Conservation (phyloP, 1,140 invertebrate species). For the Drosophila grimshawi region DNA sequence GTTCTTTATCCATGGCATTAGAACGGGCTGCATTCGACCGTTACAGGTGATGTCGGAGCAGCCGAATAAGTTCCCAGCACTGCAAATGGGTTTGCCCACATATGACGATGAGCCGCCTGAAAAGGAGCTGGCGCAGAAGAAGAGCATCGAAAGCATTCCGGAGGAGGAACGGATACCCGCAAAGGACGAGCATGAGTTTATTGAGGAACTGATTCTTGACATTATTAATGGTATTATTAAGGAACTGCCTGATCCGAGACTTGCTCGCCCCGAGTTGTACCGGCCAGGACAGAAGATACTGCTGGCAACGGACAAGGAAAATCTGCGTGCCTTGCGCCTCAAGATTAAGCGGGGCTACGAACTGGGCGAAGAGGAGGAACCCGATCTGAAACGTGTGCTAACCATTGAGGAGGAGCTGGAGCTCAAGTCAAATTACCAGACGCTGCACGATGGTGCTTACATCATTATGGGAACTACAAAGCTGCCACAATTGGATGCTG, state of each 20-base stretch:
- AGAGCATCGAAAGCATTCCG: slow-evolving; percentile 75
- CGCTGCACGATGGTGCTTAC: slow-evolving; percentile 74
- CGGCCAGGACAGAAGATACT: slow-evolving; percentile 63
- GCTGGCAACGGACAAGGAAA: slow-evolving; percentile 62
- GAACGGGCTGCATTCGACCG: slow-evolving; percentile 71
- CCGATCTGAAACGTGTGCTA: slow-evolving; percentile 48
- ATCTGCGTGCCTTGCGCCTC: slow-evolving; percentile 65
- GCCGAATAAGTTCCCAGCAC: slow-evolving; percentile 60
- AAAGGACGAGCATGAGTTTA: slow-evolving; percentile 51
- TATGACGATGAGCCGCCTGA: slow-evolving; percentile 53
- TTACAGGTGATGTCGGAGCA: slow-evolving; percentile 60
- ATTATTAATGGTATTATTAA: slow-evolving; percentile 69
- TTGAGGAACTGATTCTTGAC: slow-evolving; percentile 50
- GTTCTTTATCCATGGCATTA: slow-evolving; percentile 77
- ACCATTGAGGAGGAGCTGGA: slow-evolving; percentile 77
- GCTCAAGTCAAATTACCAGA: slow-evolving; percentile 65
- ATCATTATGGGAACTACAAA: slow-evolving; percentile 68
- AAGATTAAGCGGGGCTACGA: slow-evolving; percentile 72
- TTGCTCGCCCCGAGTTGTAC: slow-evolving; percentile 54
- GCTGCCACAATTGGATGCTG: slow-evolving; percentile 68
- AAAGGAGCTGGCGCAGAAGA: slow-evolving; percentile 55
- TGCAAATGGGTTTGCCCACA: slow-evolving; percentile 68
- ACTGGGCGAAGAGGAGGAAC: slow-evolving; percentile 62
- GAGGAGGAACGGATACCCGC: slow-evolving; percentile 70
- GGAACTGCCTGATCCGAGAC: slow-evolving; percentile 40